Evolutionary conservation across 2,113 vertebrate species (phyloP), one percentile per base, ranked within the genome.

Genomic region (Dolichotis patagonum): DNA sequence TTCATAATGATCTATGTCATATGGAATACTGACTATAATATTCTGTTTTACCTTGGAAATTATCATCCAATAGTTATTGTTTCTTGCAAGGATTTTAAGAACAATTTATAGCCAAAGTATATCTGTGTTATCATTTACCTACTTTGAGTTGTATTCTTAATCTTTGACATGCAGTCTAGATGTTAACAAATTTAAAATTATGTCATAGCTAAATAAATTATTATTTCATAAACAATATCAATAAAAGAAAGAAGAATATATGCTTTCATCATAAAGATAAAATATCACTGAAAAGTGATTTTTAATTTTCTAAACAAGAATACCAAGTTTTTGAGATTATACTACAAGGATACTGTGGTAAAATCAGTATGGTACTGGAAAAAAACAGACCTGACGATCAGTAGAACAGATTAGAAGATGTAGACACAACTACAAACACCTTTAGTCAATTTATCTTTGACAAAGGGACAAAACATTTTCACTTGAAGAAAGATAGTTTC

Each of bases 261-360:
- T 60, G 12, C 3, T 16, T 85, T 88, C 65, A 16, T 85, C 49
- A 90, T 63, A 75, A 88, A 90, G 63, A 85, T 78, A 85, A 93
- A 97, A 73, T 87, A 41, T 85, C 28, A 92, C 5, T 78, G 35
- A 89, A 73, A 93, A 60, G 41, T 75, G 14, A 89, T 67, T 82
- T 90, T 95, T n/a, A 86, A 90, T 73, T 94, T 97, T 35, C 60
- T 69, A 93, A 90, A 75, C 20, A 88, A 54, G 46, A 75, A 46
- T 71, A 19, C 17, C 54, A 56, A 56, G 4, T 4, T 56, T 56
- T 56, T 56, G 54, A 56, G 4, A 56, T 56, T 56, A 56, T 56
- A 56, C 16, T 56, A 56, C 54, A 56, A 56, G 54, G 54, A 56
- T 54, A 54, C 54, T 56, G 17, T 54, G 54, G 16, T 56, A 56